phyloP scores from a whole-genome alignment of 2,113 vertebrate genomes.

The Rhabdomys dilectus region DNA sequence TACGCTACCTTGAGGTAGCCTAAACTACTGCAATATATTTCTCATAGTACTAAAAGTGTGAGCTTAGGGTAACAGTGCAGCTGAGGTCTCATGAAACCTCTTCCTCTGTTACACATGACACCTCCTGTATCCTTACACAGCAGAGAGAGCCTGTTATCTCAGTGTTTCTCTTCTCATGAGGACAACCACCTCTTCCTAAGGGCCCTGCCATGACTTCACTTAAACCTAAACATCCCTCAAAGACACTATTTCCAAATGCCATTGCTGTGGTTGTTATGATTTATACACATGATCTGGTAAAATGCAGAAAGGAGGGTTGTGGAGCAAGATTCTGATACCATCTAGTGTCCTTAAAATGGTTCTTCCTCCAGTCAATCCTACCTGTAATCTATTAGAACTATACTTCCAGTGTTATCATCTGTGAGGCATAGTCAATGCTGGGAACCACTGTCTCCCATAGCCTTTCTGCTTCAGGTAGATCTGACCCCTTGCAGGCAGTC shows the following conservation, averaged over 20 bases:
- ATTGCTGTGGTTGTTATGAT: fast-evolving
- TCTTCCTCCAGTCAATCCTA: not conserved
- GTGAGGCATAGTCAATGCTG: not conserved
- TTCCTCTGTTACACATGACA: not conserved
- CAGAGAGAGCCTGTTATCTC: not conserved
- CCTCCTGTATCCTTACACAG: not conserved
- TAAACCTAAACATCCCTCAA: not conserved
- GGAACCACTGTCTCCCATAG: not conserved
- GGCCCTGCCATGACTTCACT: not conserved
- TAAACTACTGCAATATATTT: not conserved
- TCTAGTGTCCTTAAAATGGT: not conserved
- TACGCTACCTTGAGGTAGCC: not conserved
- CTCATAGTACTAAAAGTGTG: not conserved
- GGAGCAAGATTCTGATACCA: not conserved
- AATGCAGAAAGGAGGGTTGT: fast-evolving
- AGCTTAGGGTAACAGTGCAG: not conserved
- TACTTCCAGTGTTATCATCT: not conserved
- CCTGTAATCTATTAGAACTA: not conserved
- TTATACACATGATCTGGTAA: not conserved
- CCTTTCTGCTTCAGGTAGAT: not conserved
- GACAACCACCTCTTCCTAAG: not conserved
- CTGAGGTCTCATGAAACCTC: not conserved
- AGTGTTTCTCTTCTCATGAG: not conserved
- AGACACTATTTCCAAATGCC: not conserved
- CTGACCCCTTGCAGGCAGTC: not conserved